Base-by-base conservation (phyloP, 2,888 invertebrate species). In the Lottia scabra region DNA sequence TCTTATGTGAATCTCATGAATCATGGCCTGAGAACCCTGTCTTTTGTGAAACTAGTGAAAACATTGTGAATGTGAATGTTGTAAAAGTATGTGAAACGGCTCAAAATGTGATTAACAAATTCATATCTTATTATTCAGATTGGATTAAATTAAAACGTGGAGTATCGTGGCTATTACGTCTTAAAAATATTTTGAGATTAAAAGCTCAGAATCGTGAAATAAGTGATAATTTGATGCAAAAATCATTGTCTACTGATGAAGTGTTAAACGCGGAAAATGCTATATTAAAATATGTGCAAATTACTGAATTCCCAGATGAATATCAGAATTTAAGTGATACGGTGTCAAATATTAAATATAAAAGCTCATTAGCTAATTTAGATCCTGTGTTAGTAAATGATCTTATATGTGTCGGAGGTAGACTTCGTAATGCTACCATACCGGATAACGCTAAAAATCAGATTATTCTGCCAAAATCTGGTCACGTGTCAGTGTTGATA, bases 401-500 rank as follows among this genome's bases (percentile, higher is more conserved):
- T 26, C 23, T 65, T 46, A 44, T 70, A 16, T 2, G 65, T 23
- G 65, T 48, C 5, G 65, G 68, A 4, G 65, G 72, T 27, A n/a
- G 72, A 10, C 30, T 72, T 8, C 19, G 19, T 2, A 46, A 26
- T 12, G 46, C 68, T 3, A 12, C 16, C 5, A 46, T 72, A 15
- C 38, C 27, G 1, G 38, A 43, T 63, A 43, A 64, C 23, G 38
- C n/a, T 13, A 69, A 68, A 15, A 68, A 72, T 62, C 72, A 38
- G 19, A 16, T 68, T 6, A 10, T 72, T 16, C 19, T 72, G 48
- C 68, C 68, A 4, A 68, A 72, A 19, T 38, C 30, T 10, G 43
- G 48, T 38, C 48, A 8, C 8, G 68, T 72, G 48, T 63, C 72
- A 16, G 8, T 23, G 27, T 44, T 72, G 19, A 63, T 72, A 16